Conservation (phyloP, 1,140 invertebrate genomes). For the Trigoniulus corallinus region DNA sequence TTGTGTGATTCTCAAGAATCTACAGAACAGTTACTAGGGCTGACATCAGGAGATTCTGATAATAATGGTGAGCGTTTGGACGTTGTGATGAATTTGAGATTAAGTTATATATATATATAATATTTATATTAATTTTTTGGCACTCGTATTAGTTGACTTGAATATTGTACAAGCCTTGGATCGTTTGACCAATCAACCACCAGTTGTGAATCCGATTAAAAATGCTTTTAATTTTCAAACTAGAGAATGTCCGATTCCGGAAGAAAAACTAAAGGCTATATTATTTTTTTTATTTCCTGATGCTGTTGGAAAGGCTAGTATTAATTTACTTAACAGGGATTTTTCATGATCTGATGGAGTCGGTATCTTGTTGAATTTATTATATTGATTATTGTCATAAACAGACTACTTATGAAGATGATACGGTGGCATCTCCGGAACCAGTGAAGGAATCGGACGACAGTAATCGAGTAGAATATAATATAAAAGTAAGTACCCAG, state of each 20-base stretch:
- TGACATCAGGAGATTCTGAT: conserved; percentile 37
- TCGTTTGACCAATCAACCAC: conserved; percentile 24
- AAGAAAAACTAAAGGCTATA: conserved; percentile 54
- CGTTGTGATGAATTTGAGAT: conserved; percentile 26
- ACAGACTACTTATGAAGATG: neutral
- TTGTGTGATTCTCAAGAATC: too few relatives aligned
- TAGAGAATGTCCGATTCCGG: conserved; percentile 50
- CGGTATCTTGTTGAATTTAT: neutral
- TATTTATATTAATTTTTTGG: conserved; percentile 24
- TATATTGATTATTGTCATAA: neutral
- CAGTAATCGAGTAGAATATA: neutral
- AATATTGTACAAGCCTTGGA: conserved; percentile 30
- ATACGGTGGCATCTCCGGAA: neutral
- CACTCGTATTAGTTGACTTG: conserved; percentile 16
- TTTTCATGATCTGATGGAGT: conserved; percentile 31
- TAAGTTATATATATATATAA: conserved; percentile 16
- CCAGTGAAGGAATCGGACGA: neutral
- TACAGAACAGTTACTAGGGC: neutral
- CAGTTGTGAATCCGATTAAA: conserved; percentile 7
- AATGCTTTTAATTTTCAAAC: conserved; percentile 19
- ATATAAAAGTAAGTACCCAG: neutral
- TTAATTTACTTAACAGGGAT: too few relatives aligned
- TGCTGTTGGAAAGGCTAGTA: conserved; percentile 31
- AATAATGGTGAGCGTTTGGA: conserved; percentile 25
- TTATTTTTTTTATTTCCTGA: conserved; percentile 79